phyloP scores from a whole-genome alignment of 1,140 invertebrate genomes.

The Sitodiplosis mosellana region DNA sequence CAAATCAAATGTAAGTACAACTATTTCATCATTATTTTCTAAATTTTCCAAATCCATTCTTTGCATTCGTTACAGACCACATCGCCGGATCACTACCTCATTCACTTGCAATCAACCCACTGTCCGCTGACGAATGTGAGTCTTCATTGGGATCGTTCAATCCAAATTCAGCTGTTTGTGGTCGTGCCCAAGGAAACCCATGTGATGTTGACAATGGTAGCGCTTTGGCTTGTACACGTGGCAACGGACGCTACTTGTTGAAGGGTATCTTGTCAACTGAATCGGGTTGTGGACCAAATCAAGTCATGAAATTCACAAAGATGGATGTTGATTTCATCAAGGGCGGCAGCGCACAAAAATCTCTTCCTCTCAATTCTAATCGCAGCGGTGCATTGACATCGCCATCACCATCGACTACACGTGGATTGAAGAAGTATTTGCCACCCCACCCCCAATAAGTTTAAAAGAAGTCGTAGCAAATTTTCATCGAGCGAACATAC shows the following conservation, averaged over 20 bases:
- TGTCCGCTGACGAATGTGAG: constrained; percentile 38
- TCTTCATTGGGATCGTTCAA: constrained; percentile 27
- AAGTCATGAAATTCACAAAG: constrained; percentile 16
- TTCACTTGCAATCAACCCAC: constrained; percentile 43
- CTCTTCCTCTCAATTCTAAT: not conserved
- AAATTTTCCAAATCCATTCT: constrained; percentile 4
- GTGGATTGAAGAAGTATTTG: not conserved
- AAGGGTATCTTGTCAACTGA: constrained; percentile 57
- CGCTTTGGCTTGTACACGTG: constrained; percentile 53
- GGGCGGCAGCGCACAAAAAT: constrained; percentile 4
- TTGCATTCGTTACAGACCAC: constrained; percentile 48
- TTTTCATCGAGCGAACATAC: no score
- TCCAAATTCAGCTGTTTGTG: constrained; percentile 26
- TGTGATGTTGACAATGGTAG: constrained; percentile 57
- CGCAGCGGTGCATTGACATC: not conserved
- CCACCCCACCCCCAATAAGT: not conserved
- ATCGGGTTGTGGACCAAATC: constrained; percentile 29
- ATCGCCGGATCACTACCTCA: constrained; percentile 54
- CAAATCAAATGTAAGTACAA: constrained; percentile 47
- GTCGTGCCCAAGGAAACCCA: constrained; percentile 30
- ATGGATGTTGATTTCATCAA: constrained; percentile 24
- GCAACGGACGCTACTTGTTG: constrained; percentile 45
- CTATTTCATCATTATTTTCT: constrained; percentile 9
- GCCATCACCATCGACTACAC: not conserved
- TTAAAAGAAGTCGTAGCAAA: not conserved